Conservation (phyloP, 92 coral and sea anemone species). For the Ricordea florida region DNA sequence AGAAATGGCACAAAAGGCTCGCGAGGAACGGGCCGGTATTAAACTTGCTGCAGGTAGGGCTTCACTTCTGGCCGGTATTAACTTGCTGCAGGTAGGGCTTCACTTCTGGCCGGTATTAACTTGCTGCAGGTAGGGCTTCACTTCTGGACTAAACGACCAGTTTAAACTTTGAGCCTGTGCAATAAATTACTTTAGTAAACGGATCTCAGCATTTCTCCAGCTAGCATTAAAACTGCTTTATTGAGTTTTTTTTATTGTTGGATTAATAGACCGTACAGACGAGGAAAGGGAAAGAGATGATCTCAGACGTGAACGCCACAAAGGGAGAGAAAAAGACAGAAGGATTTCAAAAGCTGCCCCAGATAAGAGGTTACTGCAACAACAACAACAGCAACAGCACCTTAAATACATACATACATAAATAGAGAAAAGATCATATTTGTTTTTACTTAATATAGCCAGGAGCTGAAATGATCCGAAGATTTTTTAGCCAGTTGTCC, state of each 20-base stretch:
- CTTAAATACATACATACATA: background rate
- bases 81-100: slow-evolving; percentile 64
- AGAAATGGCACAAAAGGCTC: slow-evolving; percentile 86
- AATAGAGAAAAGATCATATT: background rate
- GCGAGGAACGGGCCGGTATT: slow-evolving; percentile 94
- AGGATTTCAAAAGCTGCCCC: slow-evolving; percentile 98
- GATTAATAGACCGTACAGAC: slow-evolving; percentile 55
- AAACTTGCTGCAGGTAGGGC: slow-evolving; percentile 68
- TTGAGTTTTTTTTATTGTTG: background rate
- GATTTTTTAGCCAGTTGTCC: too few relatives aligned
- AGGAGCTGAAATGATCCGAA: too few relatives aligned
- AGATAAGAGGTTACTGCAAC: slow-evolving; percentile 72
- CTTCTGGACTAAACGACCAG: too few relatives aligned
- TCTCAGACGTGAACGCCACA: slow-evolving; percentile 94
- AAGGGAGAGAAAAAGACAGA: slow-evolving; percentile 93
- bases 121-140: slow-evolving; percentile 58
- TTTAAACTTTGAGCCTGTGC: too few relatives aligned
- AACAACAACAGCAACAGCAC: background rate
- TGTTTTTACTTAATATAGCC: too few relatives aligned
- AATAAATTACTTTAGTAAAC: too few relatives aligned
- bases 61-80: slow-evolving; percentile 78
- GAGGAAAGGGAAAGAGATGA: slow-evolving; percentile 94
- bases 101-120: slow-evolving; percentile 82
- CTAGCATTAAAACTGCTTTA: too few relatives aligned
- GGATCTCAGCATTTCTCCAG: too few relatives aligned